Evolutionary conservation across 23 tunicate species (phyloP).

Genomic region (Aplidium turbinatum): DNA sequence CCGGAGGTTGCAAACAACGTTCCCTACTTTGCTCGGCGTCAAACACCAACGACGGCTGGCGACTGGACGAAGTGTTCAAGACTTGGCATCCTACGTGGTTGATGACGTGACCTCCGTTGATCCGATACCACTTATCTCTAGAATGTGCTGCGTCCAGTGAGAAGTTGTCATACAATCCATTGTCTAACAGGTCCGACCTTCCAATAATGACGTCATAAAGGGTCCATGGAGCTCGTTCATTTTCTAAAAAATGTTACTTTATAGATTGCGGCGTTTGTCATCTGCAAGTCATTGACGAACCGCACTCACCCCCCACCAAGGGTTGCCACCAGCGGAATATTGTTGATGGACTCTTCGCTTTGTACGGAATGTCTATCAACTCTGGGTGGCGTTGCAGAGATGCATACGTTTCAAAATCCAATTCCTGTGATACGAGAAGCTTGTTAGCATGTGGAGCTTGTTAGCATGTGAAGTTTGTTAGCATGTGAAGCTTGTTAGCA

Average conservation of each 20-base stretch:
- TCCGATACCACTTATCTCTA: slow-evolving; percentile 36
- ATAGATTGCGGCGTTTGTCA: not conserved
- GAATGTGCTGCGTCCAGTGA: not conserved
- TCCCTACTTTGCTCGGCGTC: no score
- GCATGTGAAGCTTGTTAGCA: no score
- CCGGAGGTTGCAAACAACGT: no score
- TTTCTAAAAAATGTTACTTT: slow-evolving; percentile 30
- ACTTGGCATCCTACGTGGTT: not conserved
- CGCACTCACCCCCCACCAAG: slow-evolving; percentile 6
- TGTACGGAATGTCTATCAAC: slow-evolving; percentile 43
- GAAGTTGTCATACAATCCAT: slow-evolving; percentile 66
- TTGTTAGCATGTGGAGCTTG: no score
- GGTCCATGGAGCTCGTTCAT: slow-evolving; percentile 65
- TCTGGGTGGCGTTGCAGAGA: slow-evolving; percentile 3
- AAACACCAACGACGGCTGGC: no score
- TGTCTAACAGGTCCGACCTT: slow-evolving; percentile 45
- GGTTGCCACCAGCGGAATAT: slow-evolving; percentile 96
- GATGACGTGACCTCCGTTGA: slow-evolving; percentile 37
- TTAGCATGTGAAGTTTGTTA: no score
- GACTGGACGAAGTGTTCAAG: no score
- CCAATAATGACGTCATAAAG: slow-evolving; percentile 85
- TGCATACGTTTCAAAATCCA: slow-evolving; percentile 35
- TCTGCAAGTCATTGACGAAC: not conserved
- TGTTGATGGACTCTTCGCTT: slow-evolving; percentile 63
- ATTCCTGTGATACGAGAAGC: no score